Percentiles rank a stretch among this genome's conserved stretches.
phyloP scores from a whole-genome alignment of 2,113 vertebrate genomes.

The Equus przewalskii region DNA sequence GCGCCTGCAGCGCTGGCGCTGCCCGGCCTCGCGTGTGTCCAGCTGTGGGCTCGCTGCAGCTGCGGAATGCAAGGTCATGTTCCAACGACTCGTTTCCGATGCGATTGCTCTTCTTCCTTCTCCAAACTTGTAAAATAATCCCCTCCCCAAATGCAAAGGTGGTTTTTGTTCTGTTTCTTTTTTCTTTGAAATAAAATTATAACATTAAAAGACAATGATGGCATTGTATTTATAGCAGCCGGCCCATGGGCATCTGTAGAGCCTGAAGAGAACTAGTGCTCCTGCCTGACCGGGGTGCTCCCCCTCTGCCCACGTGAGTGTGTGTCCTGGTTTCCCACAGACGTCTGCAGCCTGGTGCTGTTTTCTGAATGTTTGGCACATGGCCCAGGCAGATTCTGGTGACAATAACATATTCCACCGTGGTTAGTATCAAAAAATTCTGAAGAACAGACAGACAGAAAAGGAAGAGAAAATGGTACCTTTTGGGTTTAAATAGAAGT shows the following conservation, averaged over 20 bases:
- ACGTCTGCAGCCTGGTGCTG: slow-evolving; percentile 59
- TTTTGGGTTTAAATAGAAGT: neutral
- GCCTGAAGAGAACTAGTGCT: fast-evolving
- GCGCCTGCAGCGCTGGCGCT: slow-evolving; percentile 78
- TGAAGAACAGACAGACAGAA: slow-evolving; percentile 58
- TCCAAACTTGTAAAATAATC: slow-evolving; percentile 79
- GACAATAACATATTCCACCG: slow-evolving; percentile 69
- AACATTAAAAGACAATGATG: slow-evolving; percentile 80
- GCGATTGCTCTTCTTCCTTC: slow-evolving; percentile 76
- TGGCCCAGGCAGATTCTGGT: slow-evolving; percentile 61
- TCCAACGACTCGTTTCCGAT: slow-evolving; percentile 75
- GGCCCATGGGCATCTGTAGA: neutral
- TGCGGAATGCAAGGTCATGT: slow-evolving; percentile 75
- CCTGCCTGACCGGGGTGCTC: neutral
- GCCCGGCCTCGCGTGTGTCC: slow-evolving; percentile 49
- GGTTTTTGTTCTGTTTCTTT: slow-evolving; percentile 75
- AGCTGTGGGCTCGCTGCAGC: slow-evolving; percentile 75
- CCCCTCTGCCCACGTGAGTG: slow-evolving; percentile 24
- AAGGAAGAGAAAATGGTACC: slow-evolving; percentile 64
- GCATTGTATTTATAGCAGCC: slow-evolving; percentile 81
- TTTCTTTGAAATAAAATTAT: slow-evolving; percentile 89
- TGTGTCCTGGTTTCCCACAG: slow-evolving; percentile 67
- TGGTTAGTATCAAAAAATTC: slow-evolving; percentile 74
- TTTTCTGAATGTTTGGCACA: slow-evolving; percentile 58
- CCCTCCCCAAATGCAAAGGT: slow-evolving; percentile 70